A percentile compares a stretch with the other conserved stretches of the same genome.
Evolutionary conservation across 2,113 vertebrate genomes (phyloP).

Genomic region (Colistium nudipinnis): DNA sequence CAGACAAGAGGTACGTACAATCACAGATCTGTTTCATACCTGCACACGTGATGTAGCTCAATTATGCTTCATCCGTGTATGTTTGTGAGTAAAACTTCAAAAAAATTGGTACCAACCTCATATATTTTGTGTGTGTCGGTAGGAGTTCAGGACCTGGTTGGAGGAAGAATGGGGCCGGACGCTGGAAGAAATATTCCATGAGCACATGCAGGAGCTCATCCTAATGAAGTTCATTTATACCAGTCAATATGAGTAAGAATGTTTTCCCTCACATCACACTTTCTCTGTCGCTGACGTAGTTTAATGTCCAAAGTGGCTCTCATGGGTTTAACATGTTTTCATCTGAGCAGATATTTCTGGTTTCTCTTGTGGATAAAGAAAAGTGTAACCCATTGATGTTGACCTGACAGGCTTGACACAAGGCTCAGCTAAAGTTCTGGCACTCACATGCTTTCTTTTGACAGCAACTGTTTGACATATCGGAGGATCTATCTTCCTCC

Average conservation of each 20-base stretch:
- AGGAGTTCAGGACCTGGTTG: constrained; percentile 98
- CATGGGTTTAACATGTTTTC: neutral
- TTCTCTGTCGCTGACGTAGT: neutral
- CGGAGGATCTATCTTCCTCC: constrained; percentile 97
- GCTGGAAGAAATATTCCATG: constrained; percentile 97
- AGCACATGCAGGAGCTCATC: constrained; percentile 99
- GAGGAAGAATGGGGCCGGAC: constrained; percentile 97
- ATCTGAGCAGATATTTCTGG: neutral
- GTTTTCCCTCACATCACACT: neutral
- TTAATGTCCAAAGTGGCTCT: neutral
- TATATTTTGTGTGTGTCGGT: constrained; percentile 23
- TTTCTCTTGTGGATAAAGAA: neutral
- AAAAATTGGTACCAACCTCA: neutral
- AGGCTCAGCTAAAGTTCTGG: neutral
- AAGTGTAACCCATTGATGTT: neutral
- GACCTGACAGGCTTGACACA: neutral
- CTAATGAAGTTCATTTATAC: constrained; percentile 99
- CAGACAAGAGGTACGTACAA: constrained; percentile 89
- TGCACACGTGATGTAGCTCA: neutral
- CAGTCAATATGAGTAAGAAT: constrained; percentile 95
- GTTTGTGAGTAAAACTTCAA: no score
- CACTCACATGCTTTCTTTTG: constrained; percentile 19
- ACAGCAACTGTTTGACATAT: constrained; percentile 98
- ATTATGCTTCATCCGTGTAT: neutral
- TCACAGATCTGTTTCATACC: neutral